Percentiles rank a stretch among this genome's conserved stretches.
Conservation (phyloP, 2,888 invertebrate genomes). For the Cylindroiulus punctatus region DNA sequence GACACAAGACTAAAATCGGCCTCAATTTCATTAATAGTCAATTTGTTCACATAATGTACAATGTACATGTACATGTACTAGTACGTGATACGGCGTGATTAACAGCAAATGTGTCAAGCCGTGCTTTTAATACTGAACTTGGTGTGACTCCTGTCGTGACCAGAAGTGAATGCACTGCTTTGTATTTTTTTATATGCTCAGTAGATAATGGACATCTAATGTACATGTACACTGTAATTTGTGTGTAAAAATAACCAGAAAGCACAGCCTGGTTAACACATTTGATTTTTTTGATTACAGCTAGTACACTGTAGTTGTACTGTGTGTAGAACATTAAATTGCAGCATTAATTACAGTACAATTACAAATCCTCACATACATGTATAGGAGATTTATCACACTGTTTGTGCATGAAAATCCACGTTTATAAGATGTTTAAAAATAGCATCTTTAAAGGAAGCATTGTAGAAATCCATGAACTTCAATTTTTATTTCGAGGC, state of each 20-base stretch:
- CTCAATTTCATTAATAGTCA: background rate
- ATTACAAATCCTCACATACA: too few species aligned
- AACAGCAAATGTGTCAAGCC: background rate
- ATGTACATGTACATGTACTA: too few species aligned
- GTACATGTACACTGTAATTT: background rate
- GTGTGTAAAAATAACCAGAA: background rate
- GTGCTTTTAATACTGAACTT: background rate
- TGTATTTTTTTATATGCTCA: background rate
- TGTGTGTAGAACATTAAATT: too few species aligned
- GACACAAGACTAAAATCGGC: background rate
- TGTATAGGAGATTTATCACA: too few species aligned
- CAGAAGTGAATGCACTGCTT: background rate
- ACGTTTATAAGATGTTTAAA: too few species aligned
- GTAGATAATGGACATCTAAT: background rate
- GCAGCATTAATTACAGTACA: too few species aligned
- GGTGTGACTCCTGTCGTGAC: background rate
- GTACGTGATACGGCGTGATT: background rate
- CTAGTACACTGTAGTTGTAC: background rate
- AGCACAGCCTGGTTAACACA: background rate
- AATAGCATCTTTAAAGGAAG: too few species aligned
- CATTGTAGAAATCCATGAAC: too few species aligned
- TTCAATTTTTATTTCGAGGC: too few species aligned
- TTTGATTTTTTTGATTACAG: background rate
- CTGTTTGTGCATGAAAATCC: too few species aligned
- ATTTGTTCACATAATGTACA: background rate